phyloP scores from a whole-genome alignment of 2,888 invertebrate genomes.

The Neoascia interrupta region DNA sequence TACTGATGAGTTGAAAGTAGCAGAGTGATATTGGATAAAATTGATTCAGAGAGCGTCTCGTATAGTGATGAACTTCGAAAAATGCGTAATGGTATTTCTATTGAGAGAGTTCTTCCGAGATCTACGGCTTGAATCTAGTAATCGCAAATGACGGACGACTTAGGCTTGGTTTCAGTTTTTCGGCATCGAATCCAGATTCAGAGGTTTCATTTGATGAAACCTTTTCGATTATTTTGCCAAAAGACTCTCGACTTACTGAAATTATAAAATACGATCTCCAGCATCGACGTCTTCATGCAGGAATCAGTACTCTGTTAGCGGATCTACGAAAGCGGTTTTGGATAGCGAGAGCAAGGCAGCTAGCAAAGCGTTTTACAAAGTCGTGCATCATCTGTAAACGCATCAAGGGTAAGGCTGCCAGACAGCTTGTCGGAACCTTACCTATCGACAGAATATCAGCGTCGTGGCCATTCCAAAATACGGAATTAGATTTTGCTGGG shows the following conservation, averaged over 20 bases:
- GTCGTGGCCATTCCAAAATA: constrained; percentile 3
- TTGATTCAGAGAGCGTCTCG: no score
- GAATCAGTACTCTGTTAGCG: background rate
- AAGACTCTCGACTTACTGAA: background rate
- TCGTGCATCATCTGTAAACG: background rate
- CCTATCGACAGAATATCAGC: constrained; percentile 1
- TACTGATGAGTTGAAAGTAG: no score
- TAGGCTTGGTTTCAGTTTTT: background rate
- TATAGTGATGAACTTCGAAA: no score
- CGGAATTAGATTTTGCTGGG: background rate
- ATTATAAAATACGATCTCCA: background rate
- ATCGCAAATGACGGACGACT: background rate
- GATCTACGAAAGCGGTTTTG: background rate
- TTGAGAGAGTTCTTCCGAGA: no score
- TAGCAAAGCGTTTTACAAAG: background rate
- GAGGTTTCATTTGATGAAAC: constrained; percentile 1
- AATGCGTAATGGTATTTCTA: no score
- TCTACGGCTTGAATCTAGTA: background rate
- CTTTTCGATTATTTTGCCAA: background rate
- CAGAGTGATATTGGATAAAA: no score
- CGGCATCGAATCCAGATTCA: background rate
- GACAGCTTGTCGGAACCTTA: background rate
- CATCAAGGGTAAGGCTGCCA: background rate
- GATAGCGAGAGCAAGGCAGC: background rate
- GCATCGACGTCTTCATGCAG: background rate